Percentiles rank a stretch among this genome's conserved stretches.
Evolutionary conservation across 2,888 invertebrate species (phyloP).

Genomic region (Morpho deidamia): DNA sequence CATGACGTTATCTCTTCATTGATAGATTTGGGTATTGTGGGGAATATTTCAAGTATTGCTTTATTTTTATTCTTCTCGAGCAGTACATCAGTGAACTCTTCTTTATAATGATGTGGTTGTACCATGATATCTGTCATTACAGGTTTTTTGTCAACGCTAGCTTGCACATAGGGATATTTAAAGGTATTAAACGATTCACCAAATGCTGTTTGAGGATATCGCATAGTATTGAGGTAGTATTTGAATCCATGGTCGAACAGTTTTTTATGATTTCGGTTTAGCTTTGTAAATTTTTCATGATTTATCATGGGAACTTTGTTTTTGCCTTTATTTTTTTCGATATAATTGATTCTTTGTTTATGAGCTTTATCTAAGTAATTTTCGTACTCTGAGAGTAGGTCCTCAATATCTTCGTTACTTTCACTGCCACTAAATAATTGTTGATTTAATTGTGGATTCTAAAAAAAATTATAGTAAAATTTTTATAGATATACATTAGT

Average conservation of each 20-base stretch:
- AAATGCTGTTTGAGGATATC: constrained; percentile 10
- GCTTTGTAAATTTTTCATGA: constrained; percentile 50
- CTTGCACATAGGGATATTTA: constrained; percentile 30
- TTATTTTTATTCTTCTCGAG: background rate
- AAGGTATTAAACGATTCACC: constrained; percentile 47
- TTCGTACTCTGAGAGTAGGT: constrained; percentile 61
- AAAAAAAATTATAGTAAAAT: constrained; percentile 19
- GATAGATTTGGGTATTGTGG: constrained; percentile 24
- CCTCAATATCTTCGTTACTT: constrained; percentile 58
- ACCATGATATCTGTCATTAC: constrained; percentile 28
- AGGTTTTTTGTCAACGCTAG: constrained; percentile 36
- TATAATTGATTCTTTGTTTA: constrained; percentile 49
- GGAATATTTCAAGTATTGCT: background rate
- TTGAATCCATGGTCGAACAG: constrained; percentile 37
- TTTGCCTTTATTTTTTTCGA: constrained; percentile 53
- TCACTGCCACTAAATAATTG: constrained; percentile 48
- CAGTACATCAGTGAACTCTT: background rate
- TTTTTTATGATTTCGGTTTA: constrained; percentile 30
- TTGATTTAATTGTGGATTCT: constrained; percentile 46
- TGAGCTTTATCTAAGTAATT: constrained; percentile 62
- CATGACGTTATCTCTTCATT: constrained; percentile 41
- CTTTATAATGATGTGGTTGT: background rate
- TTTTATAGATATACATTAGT: too few relatives aligned
- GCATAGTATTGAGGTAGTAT: constrained; percentile 11
- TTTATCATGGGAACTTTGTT: constrained; percentile 56